These are phyloP conservation scores for Pomatostomus ruficeps DNA, from an alignment of 2,113 vertebrate genomes.

Conservation along the genomic window DNA sequence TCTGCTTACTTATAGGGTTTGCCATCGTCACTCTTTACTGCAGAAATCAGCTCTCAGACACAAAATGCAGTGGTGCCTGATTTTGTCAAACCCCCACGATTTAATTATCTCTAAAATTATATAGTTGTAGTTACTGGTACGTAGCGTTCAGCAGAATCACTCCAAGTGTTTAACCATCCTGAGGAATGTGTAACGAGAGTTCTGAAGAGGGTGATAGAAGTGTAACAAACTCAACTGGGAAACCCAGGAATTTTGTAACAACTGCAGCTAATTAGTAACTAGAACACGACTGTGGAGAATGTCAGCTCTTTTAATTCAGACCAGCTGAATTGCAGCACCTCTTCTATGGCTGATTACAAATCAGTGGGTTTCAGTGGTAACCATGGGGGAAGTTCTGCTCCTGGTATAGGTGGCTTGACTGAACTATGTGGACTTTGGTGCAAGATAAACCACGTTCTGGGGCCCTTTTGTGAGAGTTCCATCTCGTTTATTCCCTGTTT, in stretches of 20 bases:
- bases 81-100: not conserved
- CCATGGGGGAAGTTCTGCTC: not conserved
- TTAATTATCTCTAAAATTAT: rapidly evolving
- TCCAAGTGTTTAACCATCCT: not conserved
- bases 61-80: too few species aligned
- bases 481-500: not conserved
- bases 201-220: not conserved
- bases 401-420: not conserved
- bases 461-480: not conserved
- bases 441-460: rapidly evolving
- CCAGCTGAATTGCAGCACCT: not conserved
- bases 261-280: not conserved
- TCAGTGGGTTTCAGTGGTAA: not conserved
- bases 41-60: not conserved
- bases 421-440: not conserved
- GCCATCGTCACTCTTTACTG: rapidly evolving
- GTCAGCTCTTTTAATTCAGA: not conserved
- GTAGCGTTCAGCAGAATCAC: not conserved
- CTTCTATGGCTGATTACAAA: not conserved
- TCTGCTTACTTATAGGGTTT: too few species aligned
- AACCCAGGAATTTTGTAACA: not conserved
- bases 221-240: not conserved
- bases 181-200: not conserved
- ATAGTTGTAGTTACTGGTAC: not conserved
- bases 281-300: rapidly evolving